Evolutionary conservation across 2,113 vertebrate species (phyloP).

Genomic region (Thalassoma bifasciatum): DNA sequence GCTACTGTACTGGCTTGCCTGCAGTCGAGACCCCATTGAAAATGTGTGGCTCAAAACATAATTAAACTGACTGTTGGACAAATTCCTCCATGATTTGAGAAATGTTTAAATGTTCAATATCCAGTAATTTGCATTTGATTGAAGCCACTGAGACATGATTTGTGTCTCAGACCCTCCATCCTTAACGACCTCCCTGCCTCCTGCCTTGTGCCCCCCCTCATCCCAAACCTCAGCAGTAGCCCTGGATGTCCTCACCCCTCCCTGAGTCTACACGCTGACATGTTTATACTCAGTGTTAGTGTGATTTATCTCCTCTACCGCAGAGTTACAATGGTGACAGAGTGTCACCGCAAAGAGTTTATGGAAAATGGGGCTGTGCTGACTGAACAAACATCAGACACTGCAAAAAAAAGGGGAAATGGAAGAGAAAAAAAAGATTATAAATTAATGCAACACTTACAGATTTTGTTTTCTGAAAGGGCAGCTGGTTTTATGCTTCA

Average conservation of each 20-base stretch:
- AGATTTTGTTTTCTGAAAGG: background rate
- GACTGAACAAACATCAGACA: conserved; percentile 1
- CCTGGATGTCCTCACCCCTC: conserved; percentile 50
- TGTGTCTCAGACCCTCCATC: conserved; percentile 8
- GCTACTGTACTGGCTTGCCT: no score
- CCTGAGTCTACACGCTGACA: conserved; percentile 46
- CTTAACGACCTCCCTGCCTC: conserved; percentile 9
- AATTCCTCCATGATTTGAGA: no score
- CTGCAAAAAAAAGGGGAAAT: background rate
- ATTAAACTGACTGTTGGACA: no score
- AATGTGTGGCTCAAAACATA: no score
- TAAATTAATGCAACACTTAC: no score
- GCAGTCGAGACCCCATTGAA: no score
- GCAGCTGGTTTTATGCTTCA: background rate
- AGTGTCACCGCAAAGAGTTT: conserved; percentile 21
- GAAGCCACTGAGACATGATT: background rate
- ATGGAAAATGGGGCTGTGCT: conserved; percentile 13
- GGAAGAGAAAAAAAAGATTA: background rate
- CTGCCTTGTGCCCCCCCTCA: background rate
- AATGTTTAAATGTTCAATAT: no score
- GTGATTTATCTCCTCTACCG: conserved; percentile 57
- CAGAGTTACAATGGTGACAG: conserved; percentile 23
- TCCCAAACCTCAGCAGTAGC: conserved; percentile 26
- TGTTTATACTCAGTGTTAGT: conserved; percentile 61
- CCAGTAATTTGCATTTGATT: conserved; percentile 11